Conservation (phyloP, 2,113 vertebrate species). For the Hucho hucho region DNA sequence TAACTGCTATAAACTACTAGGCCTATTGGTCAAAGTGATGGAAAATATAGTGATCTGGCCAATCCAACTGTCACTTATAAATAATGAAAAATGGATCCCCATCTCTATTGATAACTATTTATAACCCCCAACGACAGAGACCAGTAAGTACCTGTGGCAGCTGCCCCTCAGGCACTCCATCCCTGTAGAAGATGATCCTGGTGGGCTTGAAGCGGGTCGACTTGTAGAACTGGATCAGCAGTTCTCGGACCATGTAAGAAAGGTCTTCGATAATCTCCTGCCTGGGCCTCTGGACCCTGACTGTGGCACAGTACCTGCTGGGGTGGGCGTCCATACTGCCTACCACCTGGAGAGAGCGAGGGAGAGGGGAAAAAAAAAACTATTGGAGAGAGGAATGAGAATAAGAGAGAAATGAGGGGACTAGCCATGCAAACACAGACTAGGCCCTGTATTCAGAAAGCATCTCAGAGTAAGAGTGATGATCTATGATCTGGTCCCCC, state of each 20-base stretch:
- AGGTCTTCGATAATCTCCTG: conserved; percentile 98
- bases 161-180: conserved; percentile 96
- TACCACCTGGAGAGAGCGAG: conserved; percentile 81
- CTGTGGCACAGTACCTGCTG: conserved; percentile 97
- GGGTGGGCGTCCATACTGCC: conserved; percentile 99
- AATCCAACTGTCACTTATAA: too few relatives aligned
- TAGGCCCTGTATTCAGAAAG: too few relatives aligned
- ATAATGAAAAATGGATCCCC: too few relatives aligned
- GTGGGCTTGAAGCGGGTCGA: conserved; percentile 99
- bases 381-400: background rate
- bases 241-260: conserved; percentile 97
- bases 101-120: too few relatives aligned
- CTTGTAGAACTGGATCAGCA: conserved; percentile 99
- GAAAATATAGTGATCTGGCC: too few relatives aligned
- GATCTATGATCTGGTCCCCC: too few relatives aligned
- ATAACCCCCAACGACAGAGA: background rate
- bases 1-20: too few relatives aligned
- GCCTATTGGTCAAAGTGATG: too few relatives aligned
- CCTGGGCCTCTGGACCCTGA: conserved; percentile 94
- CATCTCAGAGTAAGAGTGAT: too few relatives aligned
- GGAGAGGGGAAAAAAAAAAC: background rate
- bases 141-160: conserved; percentile 85
- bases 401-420: background rate
- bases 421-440: background rate
- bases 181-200: conserved; percentile 98